Evolutionary conservation across 2,797 vertebrate genomes (phyloP).

Genomic region (Natrix natrix): DNA sequence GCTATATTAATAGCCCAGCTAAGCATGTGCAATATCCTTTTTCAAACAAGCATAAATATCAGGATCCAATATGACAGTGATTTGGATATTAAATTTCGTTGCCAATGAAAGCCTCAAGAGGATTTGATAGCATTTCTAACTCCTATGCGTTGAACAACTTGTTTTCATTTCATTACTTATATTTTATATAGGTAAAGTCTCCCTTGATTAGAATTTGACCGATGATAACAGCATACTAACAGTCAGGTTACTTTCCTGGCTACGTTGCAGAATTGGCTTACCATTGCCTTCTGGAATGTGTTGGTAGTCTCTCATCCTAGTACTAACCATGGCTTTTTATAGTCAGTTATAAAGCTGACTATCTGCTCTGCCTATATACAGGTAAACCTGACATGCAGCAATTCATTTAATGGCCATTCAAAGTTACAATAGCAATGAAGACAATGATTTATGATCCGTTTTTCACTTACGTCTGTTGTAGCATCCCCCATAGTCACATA

Average conservation of each 20-base stretch:
- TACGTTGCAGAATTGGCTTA: not conserved
- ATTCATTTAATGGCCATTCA: too few species aligned
- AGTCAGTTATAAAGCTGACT: not conserved
- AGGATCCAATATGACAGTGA: not conserved
- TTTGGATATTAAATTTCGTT: not conserved
- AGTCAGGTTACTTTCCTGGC: not conserved
- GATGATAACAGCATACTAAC: not conserved
- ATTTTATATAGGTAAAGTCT: not conserved
- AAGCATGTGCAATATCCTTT: not conserved
- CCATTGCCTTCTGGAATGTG: not conserved
- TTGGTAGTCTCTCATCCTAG: not conserved
- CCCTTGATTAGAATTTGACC: not conserved
- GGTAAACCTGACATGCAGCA: too few species aligned
- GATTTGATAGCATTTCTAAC: not conserved
- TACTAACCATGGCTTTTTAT: not conserved
- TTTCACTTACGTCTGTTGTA: too few species aligned
- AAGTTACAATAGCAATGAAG: too few species aligned
- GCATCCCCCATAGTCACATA: too few species aligned
- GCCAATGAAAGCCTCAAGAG: not conserved
- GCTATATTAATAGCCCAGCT: not conserved
- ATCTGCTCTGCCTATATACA: not conserved
- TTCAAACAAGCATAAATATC: not conserved
- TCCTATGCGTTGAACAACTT: not conserved
- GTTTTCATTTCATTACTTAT: not conserved
- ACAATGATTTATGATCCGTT: too few species aligned